Conservation (phyloP, 2,113 vertebrate species). For the Myotis brandtii region DNA sequence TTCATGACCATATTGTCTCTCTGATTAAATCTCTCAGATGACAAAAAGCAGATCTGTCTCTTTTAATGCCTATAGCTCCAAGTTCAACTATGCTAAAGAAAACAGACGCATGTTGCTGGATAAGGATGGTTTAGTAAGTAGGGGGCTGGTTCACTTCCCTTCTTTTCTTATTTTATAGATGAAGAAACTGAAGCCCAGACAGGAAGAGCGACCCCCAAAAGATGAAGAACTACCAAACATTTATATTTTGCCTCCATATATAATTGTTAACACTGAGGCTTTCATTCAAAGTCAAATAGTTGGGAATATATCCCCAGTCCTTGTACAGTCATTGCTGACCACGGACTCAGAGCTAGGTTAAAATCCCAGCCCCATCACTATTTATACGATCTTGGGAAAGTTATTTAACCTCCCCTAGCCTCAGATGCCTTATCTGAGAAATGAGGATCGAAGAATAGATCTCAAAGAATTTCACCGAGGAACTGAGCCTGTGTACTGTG, state of each 20-base stretch:
- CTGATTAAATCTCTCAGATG: slow-evolving; percentile 26
- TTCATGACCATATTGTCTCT: neutral
- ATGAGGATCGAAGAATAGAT: neutral
- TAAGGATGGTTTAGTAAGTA: neutral
- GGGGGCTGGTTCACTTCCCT: neutral
- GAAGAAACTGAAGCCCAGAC: neutral
- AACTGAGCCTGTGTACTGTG: neutral
- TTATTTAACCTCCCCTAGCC: neutral
- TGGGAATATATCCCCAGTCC: neutral
- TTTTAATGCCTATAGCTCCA: neutral
- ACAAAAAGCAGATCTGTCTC: slow-evolving; percentile 46
- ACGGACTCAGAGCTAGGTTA: neutral
- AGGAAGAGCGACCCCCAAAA: neutral
- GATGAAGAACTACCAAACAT: neutral
- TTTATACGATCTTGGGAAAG: neutral
- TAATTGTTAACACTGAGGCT: neutral
- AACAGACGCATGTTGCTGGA: neutral
- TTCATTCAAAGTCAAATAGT: slow-evolving; percentile 7
- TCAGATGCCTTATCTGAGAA: neutral
- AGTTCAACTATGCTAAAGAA: neutral
- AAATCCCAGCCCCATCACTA: neutral
- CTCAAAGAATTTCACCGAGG: neutral
- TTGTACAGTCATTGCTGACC: neutral
- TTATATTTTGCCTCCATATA: neutral
- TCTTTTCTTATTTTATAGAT: neutral